Percentiles rank a stretch among this genome's conserved stretches.
Evolutionary conservation across 2,888 invertebrate genomes (phyloP).

Genomic region (Argyresthia albistria): DNA sequence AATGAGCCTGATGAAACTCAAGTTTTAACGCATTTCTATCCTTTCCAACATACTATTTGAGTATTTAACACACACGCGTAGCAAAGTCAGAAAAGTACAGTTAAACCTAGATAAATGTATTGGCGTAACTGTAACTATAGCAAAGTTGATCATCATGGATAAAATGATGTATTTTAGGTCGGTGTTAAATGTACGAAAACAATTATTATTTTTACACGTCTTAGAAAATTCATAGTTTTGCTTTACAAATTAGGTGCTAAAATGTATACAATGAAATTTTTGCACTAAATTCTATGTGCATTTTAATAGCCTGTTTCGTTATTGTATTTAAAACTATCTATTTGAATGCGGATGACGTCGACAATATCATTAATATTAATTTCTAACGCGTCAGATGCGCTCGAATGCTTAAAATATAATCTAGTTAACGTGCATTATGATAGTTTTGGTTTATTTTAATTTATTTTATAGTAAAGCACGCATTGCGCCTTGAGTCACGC

Average conservation of each 20-base stretch:
- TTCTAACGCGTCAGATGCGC: background rate
- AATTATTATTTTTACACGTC: conserved; percentile 37
- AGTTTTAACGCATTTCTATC: too few species aligned
- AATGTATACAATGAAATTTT: conserved; percentile 31
- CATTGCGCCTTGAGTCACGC: conserved; percentile 1
- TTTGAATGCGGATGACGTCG: conserved; percentile 57
- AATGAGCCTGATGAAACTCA: too few species aligned
- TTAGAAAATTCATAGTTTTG: conserved; percentile 33
- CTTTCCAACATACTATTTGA: too few species aligned
- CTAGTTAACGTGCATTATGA: background rate
- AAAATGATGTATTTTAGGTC: conserved; percentile 29
- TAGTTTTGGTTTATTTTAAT: background rate
- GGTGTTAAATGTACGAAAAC: conserved; percentile 44
- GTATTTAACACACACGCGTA: too few species aligned
- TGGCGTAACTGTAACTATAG: too few species aligned
- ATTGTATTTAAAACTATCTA: conserved; percentile 31
- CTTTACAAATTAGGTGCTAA: conserved; percentile 68
- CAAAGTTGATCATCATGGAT: too few species aligned
- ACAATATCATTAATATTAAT: conserved; percentile 46
- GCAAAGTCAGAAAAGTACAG: too few species aligned
- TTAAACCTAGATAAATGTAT: too few species aligned
- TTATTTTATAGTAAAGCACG: background rate
- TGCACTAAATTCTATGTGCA: background rate
- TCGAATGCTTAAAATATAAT: background rate
- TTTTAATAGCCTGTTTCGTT: background rate